Base-by-base conservation (phyloP, 2,113 vertebrate species). In the Emydura subglobosa region DNA sequence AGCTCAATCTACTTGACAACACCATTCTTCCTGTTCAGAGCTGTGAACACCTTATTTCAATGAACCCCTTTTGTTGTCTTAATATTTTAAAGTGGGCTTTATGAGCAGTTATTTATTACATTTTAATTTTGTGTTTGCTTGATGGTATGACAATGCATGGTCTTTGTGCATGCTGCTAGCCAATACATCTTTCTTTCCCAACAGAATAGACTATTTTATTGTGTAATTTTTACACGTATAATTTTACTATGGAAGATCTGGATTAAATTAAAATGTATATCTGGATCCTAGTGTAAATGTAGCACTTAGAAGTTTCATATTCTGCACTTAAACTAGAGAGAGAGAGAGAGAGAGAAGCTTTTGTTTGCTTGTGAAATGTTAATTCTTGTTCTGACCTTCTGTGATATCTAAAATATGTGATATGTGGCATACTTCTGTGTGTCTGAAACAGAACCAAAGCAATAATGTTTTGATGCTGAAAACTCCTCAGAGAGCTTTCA, bases 101-200 rank as follows among this genome's bases (percentile, higher is more conserved):
- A 49, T 89, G 82, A 97, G 96, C 98, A 98, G 95, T 98, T 98
- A 98, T 98, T 98, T 98, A 98, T 98, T 98, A 96, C 86, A 42
- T 85, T 98, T 97, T 95, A 87, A 85, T 97, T 97, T 97, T 96
- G 96, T 97, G 96, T 98, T 98, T 97, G 96, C 98, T 97, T 82
- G 97, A 94, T 96, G 94, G 88, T 94, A 97, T 98, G 98, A 98
- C 98, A 97, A 93, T 96, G 98, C 98, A 98, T 98, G 98, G 97
- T 98, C 97, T 96, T 97, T 98, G 97, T 98, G 98, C 98, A 99
- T 98, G 98, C 98, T 98, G 98, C 98, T 99, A 98, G 98, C 97
- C 86, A 31, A 94, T 91, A 93, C 7, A 80, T 97, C 97, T 96
- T 97, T 97, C 89, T 96, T 97, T 98, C 95, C 92, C 94, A 82